Evolutionary conservation across 2,113 vertebrate genomes (phyloP).

Genomic region (Indicator maculatus): DNA sequence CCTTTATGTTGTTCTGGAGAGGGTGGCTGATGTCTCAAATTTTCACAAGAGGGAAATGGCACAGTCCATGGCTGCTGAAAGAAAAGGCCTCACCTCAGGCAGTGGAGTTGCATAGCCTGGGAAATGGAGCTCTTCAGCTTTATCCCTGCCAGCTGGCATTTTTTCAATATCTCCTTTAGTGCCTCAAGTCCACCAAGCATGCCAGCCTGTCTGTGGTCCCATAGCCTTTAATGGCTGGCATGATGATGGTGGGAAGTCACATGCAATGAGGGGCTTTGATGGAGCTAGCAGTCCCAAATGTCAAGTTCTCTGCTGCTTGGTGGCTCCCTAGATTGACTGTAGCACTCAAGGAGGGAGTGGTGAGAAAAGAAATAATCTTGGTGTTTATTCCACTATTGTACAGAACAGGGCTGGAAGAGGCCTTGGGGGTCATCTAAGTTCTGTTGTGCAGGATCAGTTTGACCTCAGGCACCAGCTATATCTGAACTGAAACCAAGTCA

Average conservation of each 20-base stretch:
- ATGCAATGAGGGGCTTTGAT: not conserved
- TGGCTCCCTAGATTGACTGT: not conserved
- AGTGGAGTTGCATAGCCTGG: fast-evolving
- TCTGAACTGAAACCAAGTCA: not conserved
- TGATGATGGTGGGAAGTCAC: not conserved
- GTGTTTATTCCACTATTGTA: not conserved
- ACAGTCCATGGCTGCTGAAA: not conserved
- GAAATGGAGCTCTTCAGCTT: not conserved
- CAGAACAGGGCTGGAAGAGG: not conserved
- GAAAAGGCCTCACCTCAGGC: not conserved
- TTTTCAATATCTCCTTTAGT: not conserved
- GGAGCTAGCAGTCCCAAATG: not conserved
- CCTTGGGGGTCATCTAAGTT: not conserved
- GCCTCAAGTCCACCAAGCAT: not conserved
- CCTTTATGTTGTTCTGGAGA: not conserved
- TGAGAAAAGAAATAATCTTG: not conserved
- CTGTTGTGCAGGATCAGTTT: not conserved
- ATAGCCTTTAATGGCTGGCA: not conserved
- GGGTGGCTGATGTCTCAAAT: not conserved
- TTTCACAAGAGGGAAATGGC: not conserved
- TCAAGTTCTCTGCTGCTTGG: not conserved
- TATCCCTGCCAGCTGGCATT: not conserved
- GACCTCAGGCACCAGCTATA: not conserved
- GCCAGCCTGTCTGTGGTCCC: not conserved
- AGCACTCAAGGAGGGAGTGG: not conserved